Evolutionary conservation across 2,888 invertebrate genomes (phyloP), one percentile per base, ranked within the genome.

Genomic region (Abrostola tripartita): DNA sequence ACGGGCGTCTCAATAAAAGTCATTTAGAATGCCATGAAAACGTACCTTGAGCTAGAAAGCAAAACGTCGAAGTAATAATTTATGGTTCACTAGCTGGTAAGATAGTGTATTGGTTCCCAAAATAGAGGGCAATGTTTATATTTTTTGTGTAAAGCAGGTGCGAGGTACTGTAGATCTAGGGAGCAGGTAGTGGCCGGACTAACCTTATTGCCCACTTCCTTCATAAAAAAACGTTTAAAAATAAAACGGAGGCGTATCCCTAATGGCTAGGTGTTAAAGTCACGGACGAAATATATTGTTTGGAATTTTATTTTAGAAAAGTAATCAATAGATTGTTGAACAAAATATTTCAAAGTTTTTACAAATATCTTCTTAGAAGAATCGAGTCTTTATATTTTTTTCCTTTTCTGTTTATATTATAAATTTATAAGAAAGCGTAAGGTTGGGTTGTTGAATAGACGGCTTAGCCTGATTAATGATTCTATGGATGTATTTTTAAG

Each of bases 111-210:
- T 85, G 84, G 78, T 80, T 81, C 88, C 86, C 80, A 74, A 90
- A 90, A 90, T 90, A 90, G 88, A 83, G 80, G 65, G 67, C 79
- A 76, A 74, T 87, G 90, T 90, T 90, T 92, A 85, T 87, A 87
- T 86, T 86, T 90, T 93, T 92, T 92, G 85, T 91, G 79, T 81
- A 88, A 85, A 90, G 89, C 91, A 92, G 93, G 92, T 92, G 93
- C 85, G 83, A 81, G 76, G 74, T 75, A 78, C 84, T 76, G 52
- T 68, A 70, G 74, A 79, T 78, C 81, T 80, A 80, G 71, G 76
- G 85, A 73, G 84, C 90, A 90, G 90, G 90, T 90, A 91, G 90
- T 83, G 81, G 78, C 71, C 79, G 74, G 84, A 81, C 84, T 85
- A 87, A 87, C 87, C 87, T 85, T 86, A 85, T 87, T 89, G 88